Base-by-base conservation (phyloP, 1,140 invertebrate genomes). In the Bombus confusus region DNA sequence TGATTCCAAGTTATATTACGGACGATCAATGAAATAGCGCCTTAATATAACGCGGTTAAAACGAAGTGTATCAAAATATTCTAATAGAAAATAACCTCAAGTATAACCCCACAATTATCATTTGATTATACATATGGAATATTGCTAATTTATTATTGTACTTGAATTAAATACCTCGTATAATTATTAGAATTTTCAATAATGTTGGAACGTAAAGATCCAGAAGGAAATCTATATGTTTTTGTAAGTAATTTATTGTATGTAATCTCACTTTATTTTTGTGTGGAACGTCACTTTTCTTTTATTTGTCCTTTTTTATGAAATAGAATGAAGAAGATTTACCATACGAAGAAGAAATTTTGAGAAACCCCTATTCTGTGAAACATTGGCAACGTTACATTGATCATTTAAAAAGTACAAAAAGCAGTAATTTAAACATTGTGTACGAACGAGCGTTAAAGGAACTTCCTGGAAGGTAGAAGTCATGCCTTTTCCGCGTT, bases 341-440 rank as follows among this genome's bases (percentile, higher is more conserved):
- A 59, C 98, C 99, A 5, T 99, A 99, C 94, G 99, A 99, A 96
- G 99, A 99, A 95, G 99, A 99, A 95, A 99, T 99, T 92, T 95
- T 99, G 39, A 96, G 99, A 87, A 99, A 99, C 96, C 98, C 98
- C 4, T 99, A 97, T 95, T 99, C 98, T 28, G 98, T 99, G 0
- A 99, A 99, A 95, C 98, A 99, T 93, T 99, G 99, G 99, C 96
- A 99, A 41, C 96, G 99, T 69, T 99, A 99, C 93, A 98, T 99
- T 77, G 99, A 99, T 88, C 98, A 99, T 94, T 98, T 99, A 92
- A 99, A 98, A 93, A 96, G 96, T 91, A 96, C 97, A 12, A 96
- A 97, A 10, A 97, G 98, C 91, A 95, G 97, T 93, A 97, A 96
- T 86, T 96, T 99, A 9, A 99, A 99, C 94, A 96, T 99, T 86